Conservation (phyloP, 2,888 invertebrate species). For the Linnaemya tessellans region DNA sequence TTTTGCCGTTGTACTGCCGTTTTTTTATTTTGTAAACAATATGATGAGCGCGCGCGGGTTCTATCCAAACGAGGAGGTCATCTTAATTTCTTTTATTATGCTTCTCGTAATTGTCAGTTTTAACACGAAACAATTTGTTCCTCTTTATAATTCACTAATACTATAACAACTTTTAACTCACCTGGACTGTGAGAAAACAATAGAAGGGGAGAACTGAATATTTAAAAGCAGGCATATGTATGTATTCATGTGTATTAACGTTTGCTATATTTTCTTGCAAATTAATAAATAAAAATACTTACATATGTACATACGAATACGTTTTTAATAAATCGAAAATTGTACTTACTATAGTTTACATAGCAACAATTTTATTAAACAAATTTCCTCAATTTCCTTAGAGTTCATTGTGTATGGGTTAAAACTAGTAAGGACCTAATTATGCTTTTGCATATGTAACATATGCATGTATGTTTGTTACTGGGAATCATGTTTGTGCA, state of each 20-base stretch:
- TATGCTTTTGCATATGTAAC: no score
- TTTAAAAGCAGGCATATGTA: neutral
- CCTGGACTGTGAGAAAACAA: conserved; percentile 24
- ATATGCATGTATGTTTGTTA: no score
- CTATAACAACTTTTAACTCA: conserved; percentile 25
- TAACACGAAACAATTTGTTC: conserved; percentile 47
- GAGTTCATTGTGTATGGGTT: no score
- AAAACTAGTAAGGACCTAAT: no score
- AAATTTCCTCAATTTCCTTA: no score
- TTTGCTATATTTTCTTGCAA: no score
- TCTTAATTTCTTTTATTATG: conserved; percentile 43
- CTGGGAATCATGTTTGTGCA: no score
- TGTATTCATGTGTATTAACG: neutral
- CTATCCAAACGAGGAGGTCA: conserved; percentile 64
- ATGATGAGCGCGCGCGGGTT: conserved; percentile 44
- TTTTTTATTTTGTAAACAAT: conserved; percentile 26
- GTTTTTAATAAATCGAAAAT: no score
- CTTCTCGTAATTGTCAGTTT: conserved; percentile 45
- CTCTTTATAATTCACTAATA: neutral
- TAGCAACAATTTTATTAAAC: no score
- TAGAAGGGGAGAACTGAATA: neutral
- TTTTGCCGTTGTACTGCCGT: conserved; percentile 11
- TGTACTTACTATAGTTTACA: no score
- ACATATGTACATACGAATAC: no score
- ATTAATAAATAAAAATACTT: no score